Evolutionary conservation across 2,113 vertebrate genomes (phyloP).

Genomic region (Trichomycterus rosablanca): DNA sequence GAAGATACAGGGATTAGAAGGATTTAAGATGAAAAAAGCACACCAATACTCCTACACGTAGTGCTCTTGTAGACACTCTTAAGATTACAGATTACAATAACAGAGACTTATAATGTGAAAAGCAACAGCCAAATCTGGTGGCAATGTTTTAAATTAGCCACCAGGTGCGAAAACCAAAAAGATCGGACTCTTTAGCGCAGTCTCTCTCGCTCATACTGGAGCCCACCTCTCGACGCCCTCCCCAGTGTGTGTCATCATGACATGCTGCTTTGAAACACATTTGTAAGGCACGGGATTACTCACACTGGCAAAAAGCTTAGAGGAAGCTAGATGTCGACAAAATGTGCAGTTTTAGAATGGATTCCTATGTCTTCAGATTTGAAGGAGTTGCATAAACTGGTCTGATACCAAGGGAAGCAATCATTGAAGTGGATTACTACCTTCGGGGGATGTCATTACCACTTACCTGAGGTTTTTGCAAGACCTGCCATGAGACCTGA

Average conservation of each 20-base stretch:
- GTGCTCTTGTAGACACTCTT: slow-evolving; percentile 48
- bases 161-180: slow-evolving; percentile 3
- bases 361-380: too few species aligned
- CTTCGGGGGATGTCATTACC: slow-evolving; percentile 6
- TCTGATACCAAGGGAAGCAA: too few species aligned
- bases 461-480: slow-evolving; percentile 15
- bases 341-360: slow-evolving; percentile 41
- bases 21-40: slow-evolving; percentile 39
- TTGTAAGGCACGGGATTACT: slow-evolving; percentile 53
- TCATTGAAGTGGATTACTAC: slow-evolving; percentile 9
- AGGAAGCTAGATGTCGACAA: slow-evolving; percentile 45
- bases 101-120: slow-evolving; percentile 7
- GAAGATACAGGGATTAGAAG: slow-evolving; percentile 66
- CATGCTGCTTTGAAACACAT: slow-evolving; percentile 59
- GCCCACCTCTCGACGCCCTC: slow-evolving; percentile 58
- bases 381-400: too few species aligned
- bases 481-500: slow-evolving; percentile 3
- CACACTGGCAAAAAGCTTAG: slow-evolving; percentile 56
- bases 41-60: slow-evolving; percentile 51
- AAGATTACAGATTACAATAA: slow-evolving; percentile 9
- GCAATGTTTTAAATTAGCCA: slow-evolving; percentile 12
- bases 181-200: slow-evolving; percentile 8
- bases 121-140: background rate
- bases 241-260: slow-evolving; percentile 63
- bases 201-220: slow-evolving; percentile 16